Evolutionary conservation across 1,140 invertebrate species (phyloP).

Genomic region (Scaptomyza montana): DNA sequence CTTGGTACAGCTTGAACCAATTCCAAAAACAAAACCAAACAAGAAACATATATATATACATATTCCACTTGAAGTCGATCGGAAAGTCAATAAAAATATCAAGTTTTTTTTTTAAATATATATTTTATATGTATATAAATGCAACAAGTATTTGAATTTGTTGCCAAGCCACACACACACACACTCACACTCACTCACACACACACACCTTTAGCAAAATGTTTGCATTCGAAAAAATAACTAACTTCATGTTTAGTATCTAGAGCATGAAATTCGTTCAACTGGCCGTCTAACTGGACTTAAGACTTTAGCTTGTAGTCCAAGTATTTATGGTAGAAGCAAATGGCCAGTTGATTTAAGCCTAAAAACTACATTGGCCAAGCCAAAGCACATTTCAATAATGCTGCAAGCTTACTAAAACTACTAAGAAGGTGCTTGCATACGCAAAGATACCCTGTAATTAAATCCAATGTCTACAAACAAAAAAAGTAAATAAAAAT

Average conservation of each 20-base stretch:
- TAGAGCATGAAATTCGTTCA: constrained; percentile 73
- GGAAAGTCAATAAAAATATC: constrained; percentile 78
- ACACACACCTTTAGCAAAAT: constrained; percentile 17
- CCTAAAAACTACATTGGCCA: constrained; percentile 58
- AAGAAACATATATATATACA: constrained; percentile 4
- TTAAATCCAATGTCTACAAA: too few species aligned
- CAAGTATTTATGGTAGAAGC: constrained; percentile 2
- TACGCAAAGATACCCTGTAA: constrained; percentile 8
- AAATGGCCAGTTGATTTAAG: constrained; percentile 52
- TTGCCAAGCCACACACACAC: constrained; percentile 37
- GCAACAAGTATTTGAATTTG: constrained; percentile 36
- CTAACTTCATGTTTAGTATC: constrained; percentile 69
- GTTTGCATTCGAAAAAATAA: constrained; percentile 40
- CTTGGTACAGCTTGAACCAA: constrained; percentile 40
- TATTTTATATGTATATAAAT: constrained; percentile 10
- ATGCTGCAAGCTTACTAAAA: too few species aligned
- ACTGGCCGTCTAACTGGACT: constrained; percentile 55
- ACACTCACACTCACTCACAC: constrained; percentile 3
- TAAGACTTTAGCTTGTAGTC: constrained; percentile 22
- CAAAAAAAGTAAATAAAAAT: too few species aligned
- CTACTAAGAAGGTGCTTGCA: not conserved
- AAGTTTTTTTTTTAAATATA: constrained; percentile 54
- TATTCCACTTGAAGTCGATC: constrained; percentile 27
- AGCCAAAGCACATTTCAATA: constrained; percentile 42
- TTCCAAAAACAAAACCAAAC: constrained; percentile 21